Conservation (phyloP, 53 echinoderm and acorn worm genomes). For the Antedon mediterranea region DNA sequence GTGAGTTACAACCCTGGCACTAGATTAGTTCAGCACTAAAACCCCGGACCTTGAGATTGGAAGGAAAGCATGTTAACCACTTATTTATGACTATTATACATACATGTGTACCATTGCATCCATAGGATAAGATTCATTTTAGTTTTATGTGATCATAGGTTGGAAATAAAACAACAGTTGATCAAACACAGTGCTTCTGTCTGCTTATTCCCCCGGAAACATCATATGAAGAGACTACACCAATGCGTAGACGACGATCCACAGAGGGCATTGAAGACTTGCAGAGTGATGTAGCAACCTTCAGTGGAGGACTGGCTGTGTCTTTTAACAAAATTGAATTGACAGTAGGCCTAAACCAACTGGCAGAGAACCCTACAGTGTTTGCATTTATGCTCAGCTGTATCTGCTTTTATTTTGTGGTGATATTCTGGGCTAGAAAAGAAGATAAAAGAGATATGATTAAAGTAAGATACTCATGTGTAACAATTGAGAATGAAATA, state of each 20-base stretch:
- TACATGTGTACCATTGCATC: too few species aligned
- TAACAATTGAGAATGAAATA: too few species aligned
- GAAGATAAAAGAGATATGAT: slow-evolving; percentile 65
- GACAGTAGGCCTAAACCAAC: slow-evolving; percentile 9
- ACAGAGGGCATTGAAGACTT: neutral
- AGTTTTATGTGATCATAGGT: neutral
- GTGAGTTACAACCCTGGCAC: too few species aligned
- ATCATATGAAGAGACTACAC: neutral
- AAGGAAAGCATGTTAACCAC: too few species aligned
- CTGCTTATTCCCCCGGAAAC: neutral
- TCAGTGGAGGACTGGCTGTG: slow-evolving; percentile 61
- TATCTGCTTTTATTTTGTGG: slow-evolving; percentile 45
- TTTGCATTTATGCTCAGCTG: slow-evolving; percentile 69
- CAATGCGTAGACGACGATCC: neutral
- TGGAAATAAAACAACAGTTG: neutral
- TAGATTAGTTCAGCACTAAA: too few species aligned
- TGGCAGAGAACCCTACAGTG: slow-evolving; percentile 77
- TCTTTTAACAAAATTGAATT: slow-evolving; percentile 70
- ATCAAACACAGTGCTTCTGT: neutral
- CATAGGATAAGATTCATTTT: too few species aligned
- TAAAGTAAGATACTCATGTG: slow-evolving; percentile 28
- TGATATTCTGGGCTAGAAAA: slow-evolving; percentile 83
- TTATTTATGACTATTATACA: too few species aligned
- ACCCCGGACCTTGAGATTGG: too few species aligned
- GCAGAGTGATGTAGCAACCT: slow-evolving; percentile 27